These are phyloP conservation scores for Venustaconcha ellipsiformis DNA, from an alignment of 1,140 invertebrate genomes.

Conservation along the genomic window DNA sequence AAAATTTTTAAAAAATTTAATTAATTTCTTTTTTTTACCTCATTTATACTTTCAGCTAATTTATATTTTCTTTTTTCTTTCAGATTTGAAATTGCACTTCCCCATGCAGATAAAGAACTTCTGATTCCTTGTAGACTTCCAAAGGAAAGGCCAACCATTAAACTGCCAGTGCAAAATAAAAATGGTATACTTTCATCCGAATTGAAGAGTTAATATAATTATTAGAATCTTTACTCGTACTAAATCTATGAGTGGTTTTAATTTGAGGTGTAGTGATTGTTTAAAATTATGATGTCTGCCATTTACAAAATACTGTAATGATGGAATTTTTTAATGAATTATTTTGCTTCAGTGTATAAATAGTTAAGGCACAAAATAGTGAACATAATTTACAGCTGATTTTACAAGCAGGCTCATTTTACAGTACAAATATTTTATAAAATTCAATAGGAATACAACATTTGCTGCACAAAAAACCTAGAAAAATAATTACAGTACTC, in stretches of 20 bases:
- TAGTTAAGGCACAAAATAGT: too few relatives aligned
- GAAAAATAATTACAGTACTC: too few relatives aligned
- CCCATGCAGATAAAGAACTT: slow-evolving; percentile 93
- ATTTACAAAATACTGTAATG: too few relatives aligned
- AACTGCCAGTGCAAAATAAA: slow-evolving; percentile 36
- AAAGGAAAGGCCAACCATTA: slow-evolving; percentile 73
- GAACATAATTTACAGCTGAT: too few relatives aligned
- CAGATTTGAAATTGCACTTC: slow-evolving; percentile 98
- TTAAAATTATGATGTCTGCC: too few relatives aligned
- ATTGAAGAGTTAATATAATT: neutral
- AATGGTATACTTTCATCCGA: slow-evolving; percentile 9
- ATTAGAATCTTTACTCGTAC: neutral
- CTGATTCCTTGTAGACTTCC: slow-evolving; percentile 94
- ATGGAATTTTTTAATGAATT: too few relatives aligned
- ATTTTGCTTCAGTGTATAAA: too few relatives aligned
- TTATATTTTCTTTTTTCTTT: slow-evolving; percentile 72
- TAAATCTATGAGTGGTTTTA: neutral
- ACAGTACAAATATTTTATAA: too few relatives aligned
- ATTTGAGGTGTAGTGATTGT: neutral
- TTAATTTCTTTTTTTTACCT: neutral
- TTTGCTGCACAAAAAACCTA: too few relatives aligned
- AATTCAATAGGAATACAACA: too few relatives aligned
- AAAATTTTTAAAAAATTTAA: neutral
- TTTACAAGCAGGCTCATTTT: too few relatives aligned
- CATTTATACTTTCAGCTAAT: neutral